These are phyloP conservation scores for Macrobrachium rosenbergii DNA, from an alignment of 1,140 invertebrate species.

Conservation along the genomic window DNA sequence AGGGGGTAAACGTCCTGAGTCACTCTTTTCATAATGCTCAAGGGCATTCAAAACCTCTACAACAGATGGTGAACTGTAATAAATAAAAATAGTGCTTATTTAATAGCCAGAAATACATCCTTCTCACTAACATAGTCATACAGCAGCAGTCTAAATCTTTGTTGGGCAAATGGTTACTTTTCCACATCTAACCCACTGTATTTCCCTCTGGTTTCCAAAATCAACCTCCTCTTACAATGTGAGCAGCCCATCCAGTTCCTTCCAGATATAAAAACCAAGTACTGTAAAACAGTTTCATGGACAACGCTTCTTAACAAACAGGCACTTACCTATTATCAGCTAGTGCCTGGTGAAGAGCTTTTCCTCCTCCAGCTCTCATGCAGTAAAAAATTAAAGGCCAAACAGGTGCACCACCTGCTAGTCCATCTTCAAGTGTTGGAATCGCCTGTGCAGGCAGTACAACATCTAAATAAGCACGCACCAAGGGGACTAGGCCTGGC, in stretches of 20 bases:
- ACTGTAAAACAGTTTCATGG: too few species aligned
- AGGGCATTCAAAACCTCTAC: conserved; percentile 59
- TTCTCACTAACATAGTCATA: too few species aligned
- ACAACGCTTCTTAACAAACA: too few species aligned
- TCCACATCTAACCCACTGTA: too few species aligned
- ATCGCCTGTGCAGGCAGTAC: conserved; percentile 34
- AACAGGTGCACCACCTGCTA: conserved; percentile 58
- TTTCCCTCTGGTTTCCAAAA: too few species aligned
- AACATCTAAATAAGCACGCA: conserved; percentile 63
- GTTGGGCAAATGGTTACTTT: too few species aligned
- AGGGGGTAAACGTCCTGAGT: conserved; percentile 45
- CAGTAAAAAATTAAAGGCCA: conserved; percentile 66
- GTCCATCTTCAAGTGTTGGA: conserved; percentile 55
- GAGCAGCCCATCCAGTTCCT: too few species aligned
- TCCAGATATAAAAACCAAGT: too few species aligned
- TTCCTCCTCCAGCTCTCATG: conserved; percentile 61
- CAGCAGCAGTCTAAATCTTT: too few species aligned
- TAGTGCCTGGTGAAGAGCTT: conserved; percentile 55
- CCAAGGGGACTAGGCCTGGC: conserved; percentile 63
- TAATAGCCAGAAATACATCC: too few species aligned
- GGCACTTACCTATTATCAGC: conserved; percentile 55
- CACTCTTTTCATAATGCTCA: conserved; percentile 52
- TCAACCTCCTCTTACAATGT: too few species aligned
- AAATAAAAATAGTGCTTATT: neutral
- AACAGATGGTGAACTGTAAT: conserved; percentile 59